Base-by-base conservation (phyloP, 2,888 invertebrate species). In the Alentia gelatinosa region DNA sequence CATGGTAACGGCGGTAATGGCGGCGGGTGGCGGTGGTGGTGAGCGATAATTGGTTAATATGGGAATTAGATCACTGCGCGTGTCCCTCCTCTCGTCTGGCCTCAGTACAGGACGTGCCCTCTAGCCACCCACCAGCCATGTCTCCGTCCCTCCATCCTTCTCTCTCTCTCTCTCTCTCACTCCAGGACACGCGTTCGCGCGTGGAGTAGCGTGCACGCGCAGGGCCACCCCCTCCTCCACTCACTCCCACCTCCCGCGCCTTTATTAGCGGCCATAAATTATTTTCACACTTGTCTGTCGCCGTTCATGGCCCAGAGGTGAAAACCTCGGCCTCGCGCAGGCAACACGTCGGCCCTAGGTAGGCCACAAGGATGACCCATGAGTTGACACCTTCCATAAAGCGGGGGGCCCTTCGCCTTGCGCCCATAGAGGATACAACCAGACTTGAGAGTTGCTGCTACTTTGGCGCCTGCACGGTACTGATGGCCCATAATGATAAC, bases 231-330 rank as follows among this genome's bases (percentile, higher is more conserved):
- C 30, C 30, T 15, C 74, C 74, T 9, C 74, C 30, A 74, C 30
- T n/a, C 30, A 23, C 74, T n/a, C 37, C 86, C 86, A 86, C 86
- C 86, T n/a, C 84, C 86, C 47, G 30, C 86, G 47, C 47, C 86
- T 86, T 86, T 86, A 86, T 86, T 86, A 86, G 86, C 42, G 86
- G 86, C 35, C 86, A 86, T 86, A 86, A 86, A 86, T 86, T 86
- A 86, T 86, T 86, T 86, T 86, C 86, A 47, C 86, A 86, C 86
- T 47, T 86, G 86, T 86, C 86, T 86, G 79, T 79, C 39, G 79
- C 4, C 79, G 26, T 35, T 79, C 79, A 79, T 79, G 79, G 79
- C 79, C 79, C 79, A 79, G 79, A 79, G 79, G 79, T 79, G 79
- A 39, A 79, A 79, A 79, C 79, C 79, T 39, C 37, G 37, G 79